Conservation (phyloP, 2,888 invertebrate genomes). For the Lycaena phlaeas region DNA sequence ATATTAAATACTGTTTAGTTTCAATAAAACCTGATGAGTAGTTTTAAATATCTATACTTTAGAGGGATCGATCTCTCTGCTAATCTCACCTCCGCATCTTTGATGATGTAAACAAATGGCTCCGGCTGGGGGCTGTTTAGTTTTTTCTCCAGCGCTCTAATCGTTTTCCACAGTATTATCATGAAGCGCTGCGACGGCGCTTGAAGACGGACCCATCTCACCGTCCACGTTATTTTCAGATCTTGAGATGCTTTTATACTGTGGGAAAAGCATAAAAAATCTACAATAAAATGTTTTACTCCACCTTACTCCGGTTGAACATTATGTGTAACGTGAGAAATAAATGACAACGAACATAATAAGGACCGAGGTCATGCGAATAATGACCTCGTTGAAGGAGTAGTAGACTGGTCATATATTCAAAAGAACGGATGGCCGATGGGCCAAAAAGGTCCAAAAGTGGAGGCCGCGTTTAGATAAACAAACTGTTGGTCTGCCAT, state of each 20-base stretch:
- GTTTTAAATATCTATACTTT: too few species aligned
- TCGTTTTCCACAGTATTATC: slow-evolving; percentile 35
- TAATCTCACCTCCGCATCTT: slow-evolving; percentile 31
- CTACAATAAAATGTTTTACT: not conserved
- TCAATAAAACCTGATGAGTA: too few species aligned
- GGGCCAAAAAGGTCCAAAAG: too few species aligned
- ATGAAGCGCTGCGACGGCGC: slow-evolving; percentile 35
- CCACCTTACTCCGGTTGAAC: too few species aligned
- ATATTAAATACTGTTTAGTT: too few species aligned
- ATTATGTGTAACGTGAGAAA: not conserved
- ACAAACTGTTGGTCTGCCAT: too few species aligned
- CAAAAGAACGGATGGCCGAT: too few species aligned
- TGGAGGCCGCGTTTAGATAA: too few species aligned
- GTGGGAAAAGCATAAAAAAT: not conserved
- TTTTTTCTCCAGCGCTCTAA: slow-evolving; percentile 32
- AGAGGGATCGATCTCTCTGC: too few species aligned
- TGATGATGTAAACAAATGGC: slow-evolving; percentile 35
- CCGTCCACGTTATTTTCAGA: slow-evolving; percentile 29
- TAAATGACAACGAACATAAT: not conserved
- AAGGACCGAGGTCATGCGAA: too few species aligned
- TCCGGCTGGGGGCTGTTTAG: slow-evolving; percentile 36
- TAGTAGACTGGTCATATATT: too few species aligned
- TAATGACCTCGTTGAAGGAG: too few species aligned
- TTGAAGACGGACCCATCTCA: slow-evolving; percentile 33
- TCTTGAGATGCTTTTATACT: slow-evolving; percentile 7